phyloP scores from a whole-genome alignment of 2,113 vertebrate species.

The Candoia aspera region DNA sequence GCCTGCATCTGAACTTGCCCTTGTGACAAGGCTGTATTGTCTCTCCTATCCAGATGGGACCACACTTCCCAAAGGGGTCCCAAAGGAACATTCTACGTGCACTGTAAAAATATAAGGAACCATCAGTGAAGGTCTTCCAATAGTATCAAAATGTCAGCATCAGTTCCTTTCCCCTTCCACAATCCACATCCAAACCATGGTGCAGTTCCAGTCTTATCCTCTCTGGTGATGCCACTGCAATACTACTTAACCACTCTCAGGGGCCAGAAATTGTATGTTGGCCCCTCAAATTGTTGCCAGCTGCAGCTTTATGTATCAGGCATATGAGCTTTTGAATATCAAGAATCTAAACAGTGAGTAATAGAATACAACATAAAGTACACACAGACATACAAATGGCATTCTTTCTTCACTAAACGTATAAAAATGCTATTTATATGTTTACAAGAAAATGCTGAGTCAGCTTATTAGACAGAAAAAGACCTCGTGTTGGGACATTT shows the following conservation, averaged over 20 bases:
- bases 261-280: background rate
- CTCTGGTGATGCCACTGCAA: background rate
- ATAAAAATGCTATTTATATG: background rate
- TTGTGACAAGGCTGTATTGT: background rate
- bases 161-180: background rate
- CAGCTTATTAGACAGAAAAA: background rate
- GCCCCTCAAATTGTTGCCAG: background rate
- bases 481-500: background rate
- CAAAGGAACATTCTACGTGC: background rate
- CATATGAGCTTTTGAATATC: background rate
- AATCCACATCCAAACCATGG: background rate
- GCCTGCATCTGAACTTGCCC: background rate
- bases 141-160: background rate
- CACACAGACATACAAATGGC: background rate
- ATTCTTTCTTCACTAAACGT: background rate
- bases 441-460: background rate
- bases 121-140: background rate
- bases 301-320: background rate
- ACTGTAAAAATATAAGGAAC: background rate
- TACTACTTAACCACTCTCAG: background rate
- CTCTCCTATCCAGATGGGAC: background rate
- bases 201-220: background rate
- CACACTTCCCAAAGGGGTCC: background rate
- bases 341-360: slow-evolving; percentile 1
- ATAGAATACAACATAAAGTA: slow-evolving; percentile 11